These are phyloP conservation scores for Drosophila tropicalis DNA, from an alignment of 1,140 invertebrate species.

Conservation along the genomic window DNA sequence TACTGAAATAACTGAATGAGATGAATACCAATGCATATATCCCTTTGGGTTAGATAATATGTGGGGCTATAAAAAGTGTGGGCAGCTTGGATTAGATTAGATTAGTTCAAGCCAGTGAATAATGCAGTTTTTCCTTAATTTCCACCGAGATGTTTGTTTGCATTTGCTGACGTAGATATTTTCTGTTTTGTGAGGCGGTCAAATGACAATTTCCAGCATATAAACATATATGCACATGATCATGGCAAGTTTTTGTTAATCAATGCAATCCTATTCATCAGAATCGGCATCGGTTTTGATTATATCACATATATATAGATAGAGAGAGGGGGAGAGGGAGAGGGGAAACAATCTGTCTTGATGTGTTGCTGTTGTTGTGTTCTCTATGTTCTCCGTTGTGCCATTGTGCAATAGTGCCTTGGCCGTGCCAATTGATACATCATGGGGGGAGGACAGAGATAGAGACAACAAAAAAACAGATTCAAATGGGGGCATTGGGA, in stretches of 20 bases:
- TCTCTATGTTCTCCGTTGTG: slow-evolving; percentile 4
- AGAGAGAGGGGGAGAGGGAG: too few species aligned
- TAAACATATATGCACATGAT: background rate
- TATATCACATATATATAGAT: background rate
- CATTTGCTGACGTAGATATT: background rate
- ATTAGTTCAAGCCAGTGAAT: too few species aligned
- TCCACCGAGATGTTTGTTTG: background rate
- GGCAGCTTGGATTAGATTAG: too few species aligned
- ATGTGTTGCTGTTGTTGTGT: background rate
- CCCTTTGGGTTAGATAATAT: too few species aligned
- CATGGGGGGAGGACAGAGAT: background rate
- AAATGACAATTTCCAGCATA: background rate
- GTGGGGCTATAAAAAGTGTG: too few species aligned
- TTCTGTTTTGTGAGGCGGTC: background rate
- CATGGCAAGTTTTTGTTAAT: slow-evolving; percentile 3
- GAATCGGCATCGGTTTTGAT: slow-evolving; percentile 7
- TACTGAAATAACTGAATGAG: too few species aligned
- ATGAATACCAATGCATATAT: too few species aligned
- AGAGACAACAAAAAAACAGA: background rate
- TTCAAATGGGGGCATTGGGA: background rate
- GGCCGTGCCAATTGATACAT: slow-evolving; percentile 10
- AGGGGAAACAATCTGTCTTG: background rate
- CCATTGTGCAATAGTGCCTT: slow-evolving; percentile 12
- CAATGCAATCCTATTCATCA: slow-evolving; percentile 11
- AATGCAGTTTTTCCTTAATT: too few species aligned